These are phyloP conservation scores for Cacatua alba DNA, from an alignment of 2,113 vertebrate species.

Conservation along the genomic window DNA sequence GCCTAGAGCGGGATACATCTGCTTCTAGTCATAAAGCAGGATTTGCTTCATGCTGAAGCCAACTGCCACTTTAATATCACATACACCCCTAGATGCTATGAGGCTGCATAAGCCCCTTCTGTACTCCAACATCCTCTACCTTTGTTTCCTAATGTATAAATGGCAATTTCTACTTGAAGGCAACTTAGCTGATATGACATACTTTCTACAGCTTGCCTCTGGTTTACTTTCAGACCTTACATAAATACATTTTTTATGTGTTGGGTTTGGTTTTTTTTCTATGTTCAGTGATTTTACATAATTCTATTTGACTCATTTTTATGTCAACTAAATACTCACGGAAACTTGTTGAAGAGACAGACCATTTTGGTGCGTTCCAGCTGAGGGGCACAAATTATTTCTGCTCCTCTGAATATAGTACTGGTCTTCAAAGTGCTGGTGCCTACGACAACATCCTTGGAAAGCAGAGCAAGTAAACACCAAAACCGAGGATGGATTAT, in stretches of 20 bases:
- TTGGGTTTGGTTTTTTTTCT: background rate
- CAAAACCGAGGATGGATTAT: rapidly evolving
- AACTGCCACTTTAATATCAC: conserved; percentile 11
- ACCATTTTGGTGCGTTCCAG: background rate
- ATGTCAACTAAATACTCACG: background rate
- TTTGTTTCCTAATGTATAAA: conserved; percentile 5
- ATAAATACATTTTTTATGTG: background rate
- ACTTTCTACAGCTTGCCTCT: background rate
- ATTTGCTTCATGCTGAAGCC: conserved; percentile 32
- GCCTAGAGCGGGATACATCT: conserved; percentile 34
- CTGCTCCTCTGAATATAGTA: background rate
- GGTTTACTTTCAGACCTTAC: background rate
- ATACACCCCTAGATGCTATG: background rate
- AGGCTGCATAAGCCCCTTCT: background rate
- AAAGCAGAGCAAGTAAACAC: background rate
- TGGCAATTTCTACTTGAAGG: background rate
- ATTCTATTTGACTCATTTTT: background rate
- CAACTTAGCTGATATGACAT: background rate
- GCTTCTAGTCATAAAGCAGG: conserved; percentile 40
- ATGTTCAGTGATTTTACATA: background rate
- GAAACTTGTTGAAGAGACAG: background rate
- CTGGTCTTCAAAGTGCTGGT: background rate
- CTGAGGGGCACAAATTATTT: background rate
- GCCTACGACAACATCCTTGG: rapidly evolving
- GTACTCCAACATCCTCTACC: background rate